Base-by-base conservation (phyloP, 2,888 invertebrate species). In the Laothoe populi region DNA sequence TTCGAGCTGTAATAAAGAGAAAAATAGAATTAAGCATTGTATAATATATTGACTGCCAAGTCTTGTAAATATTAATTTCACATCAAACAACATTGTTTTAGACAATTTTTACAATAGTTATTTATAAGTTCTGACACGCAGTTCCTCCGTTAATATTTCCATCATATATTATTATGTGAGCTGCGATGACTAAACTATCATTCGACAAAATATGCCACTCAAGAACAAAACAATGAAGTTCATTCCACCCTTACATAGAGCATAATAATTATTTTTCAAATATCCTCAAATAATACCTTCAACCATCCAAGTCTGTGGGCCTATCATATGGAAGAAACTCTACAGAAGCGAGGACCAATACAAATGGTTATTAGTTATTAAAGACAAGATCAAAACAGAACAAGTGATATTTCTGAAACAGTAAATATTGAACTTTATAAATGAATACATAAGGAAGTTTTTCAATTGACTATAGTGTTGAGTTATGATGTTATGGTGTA, bases 1-100 rank as follows among this genome's bases (percentile, higher is more conserved):
- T 75, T 93, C 93, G 78, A 93, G 87, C 93, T 93, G 91, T 44
- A 90, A 90, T 57, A 67, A 23, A 42, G 48, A 26, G 40, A 48
- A 31, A 46, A 16, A 19, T 7, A 10, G 38, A 2, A 31, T 16
- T 26, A 35, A 10, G 1, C 5, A 35, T 35, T 35, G 35, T 26
- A 4, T 26, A n/a, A n/a, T n/a, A 26, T 26, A 35, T 35, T 35
- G 4, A 8, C 4, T 38, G 38, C 1, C 13, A 38, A 10, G 38
- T 13, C 10, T 11, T 38, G 13, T 10, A 13, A 35, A 8, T 1
- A 35, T 38, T 13, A 13, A 8, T 1, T 38, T 11, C 31, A 4
- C 5, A 26, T 26, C 26, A 26, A 26, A 42, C 40, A 19, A 19
- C 13, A 19, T 21, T 46, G 4, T 21, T 46, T 1, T 4, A 16